phyloP scores from a whole-genome alignment of 2,797 vertebrate genomes.

The Jordanella pulchra region DNA sequence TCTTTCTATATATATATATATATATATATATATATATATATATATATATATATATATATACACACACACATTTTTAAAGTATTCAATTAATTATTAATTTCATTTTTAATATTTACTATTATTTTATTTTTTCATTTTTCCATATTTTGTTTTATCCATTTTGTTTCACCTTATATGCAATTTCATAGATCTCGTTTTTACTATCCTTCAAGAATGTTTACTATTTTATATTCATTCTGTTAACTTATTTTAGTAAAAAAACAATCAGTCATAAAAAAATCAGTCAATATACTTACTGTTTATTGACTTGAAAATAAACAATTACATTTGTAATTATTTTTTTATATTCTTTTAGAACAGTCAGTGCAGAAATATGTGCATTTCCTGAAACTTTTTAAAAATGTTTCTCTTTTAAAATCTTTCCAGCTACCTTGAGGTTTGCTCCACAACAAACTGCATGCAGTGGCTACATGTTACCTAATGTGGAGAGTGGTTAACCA shows the following conservation, averaged over 20 bases:
- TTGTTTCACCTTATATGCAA: not conserved
- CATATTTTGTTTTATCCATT: not conserved
- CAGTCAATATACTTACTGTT: no score
- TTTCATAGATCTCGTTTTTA: not conserved
- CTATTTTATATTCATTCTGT: not conserved
- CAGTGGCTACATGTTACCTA: not conserved
- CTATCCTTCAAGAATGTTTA: not conserved
- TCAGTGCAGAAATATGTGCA: not conserved
- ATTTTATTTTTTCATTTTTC: not conserved
- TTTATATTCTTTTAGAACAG: not conserved
- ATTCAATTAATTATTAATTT: not conserved
- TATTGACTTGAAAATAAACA: no score
- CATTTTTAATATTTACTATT: not conserved
- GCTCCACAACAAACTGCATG: not conserved
- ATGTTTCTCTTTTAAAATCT: not conserved
- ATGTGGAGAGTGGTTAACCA: not conserved
- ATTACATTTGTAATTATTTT: no score
- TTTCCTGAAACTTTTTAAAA: not conserved
- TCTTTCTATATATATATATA: no score
- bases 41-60: no score
- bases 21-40: not conserved
- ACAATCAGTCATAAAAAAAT: not conserved
- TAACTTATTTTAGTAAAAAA: no score
- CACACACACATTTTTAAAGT: no score
- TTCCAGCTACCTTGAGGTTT: no score